Conservation (phyloP, 2,797 vertebrate species). For the Karalla daura region DNA sequence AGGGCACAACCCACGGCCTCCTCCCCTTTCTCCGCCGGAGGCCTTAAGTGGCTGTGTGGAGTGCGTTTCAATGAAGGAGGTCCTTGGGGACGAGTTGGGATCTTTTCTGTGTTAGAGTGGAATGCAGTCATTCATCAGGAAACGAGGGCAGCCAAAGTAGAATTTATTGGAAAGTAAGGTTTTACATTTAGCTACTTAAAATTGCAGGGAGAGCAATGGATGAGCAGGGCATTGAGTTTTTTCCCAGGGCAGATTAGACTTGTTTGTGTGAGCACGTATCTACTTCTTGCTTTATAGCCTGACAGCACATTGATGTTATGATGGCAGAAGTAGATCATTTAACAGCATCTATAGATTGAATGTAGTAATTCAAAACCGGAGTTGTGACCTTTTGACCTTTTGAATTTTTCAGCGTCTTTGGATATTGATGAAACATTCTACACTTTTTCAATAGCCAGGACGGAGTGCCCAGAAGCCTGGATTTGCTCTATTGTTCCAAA, state of each 20-base stretch:
- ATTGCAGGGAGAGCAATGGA: neutral
- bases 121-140: constrained; percentile 44
- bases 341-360: neutral
- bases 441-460: too few relatives aligned
- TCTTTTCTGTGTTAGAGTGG: constrained; percentile 46
- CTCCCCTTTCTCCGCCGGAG: constrained; percentile 46
- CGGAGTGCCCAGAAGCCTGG: too few relatives aligned
- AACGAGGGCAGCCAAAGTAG: neutral
- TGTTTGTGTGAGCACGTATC: constrained; percentile 7
- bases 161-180: constrained; percentile 24
- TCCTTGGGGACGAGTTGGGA: constrained; percentile 40
- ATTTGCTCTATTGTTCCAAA: too few relatives aligned
- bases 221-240: neutral
- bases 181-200: constrained; percentile 12
- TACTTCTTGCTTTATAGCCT: neutral
- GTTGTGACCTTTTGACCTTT: neutral
- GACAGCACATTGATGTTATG: neutral
- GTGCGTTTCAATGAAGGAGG: constrained; percentile 49
- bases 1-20: constrained; percentile 39
- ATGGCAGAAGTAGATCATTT: neutral
- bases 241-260: neutral
- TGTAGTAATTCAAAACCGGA: neutral
- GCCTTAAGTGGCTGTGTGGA: constrained; percentile 57
- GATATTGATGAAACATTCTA: too few relatives aligned
- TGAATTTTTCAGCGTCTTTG: neutral